Evolutionary conservation across 2,113 vertebrate genomes (phyloP), one percentile per base, ranked within the genome.

Genomic region (Sander lucioperca): DNA sequence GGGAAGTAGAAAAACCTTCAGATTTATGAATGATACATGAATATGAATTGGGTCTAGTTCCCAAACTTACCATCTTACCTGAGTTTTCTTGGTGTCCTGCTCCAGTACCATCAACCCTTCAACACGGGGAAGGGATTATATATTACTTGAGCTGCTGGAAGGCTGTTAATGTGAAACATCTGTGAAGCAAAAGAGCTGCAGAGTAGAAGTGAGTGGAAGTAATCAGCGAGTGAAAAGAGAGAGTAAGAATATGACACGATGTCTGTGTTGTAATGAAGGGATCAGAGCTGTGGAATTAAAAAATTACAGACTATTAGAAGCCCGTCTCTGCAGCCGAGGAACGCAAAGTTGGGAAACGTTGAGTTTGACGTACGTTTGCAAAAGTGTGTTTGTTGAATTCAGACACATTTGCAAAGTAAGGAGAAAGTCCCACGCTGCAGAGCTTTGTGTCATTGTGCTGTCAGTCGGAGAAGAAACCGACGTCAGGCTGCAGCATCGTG

Each of bases 331-430:
- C 30, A 30, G 30, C 30, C 30, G 30, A 30, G 30, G 30, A 30
- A 30, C 30, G 30, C 30, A 30, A 5, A 4, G 30, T 0, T 30
- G 4, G 30, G 30, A 30, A 30, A 30, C 30, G 30, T 30, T 30
- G 30, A 30, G 30, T 15, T 5, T 45, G 43, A 21, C 50, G 50
- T 19, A 14, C 4, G 30, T 30, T 30, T 30, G 27, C 27, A 30
- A 0, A 30, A 67, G 74, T 51, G 23, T 18, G 5, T 47, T 68
- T 23, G 81, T 72, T 36, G 6, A 36, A 21, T 13, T 62, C 75
- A 0, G 82, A 78, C 82, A 84, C 62, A 48, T 87, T 54, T 80
- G 76, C 85, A 64, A 16, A 53, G 54, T 87, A 3, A 72, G 85
- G 63, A 62, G 51, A 79, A 81, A 57, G 30, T 4, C 3, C 4